Conservation (phyloP, 1,140 invertebrate species). For the Drosophila kurseongensis region DNA sequence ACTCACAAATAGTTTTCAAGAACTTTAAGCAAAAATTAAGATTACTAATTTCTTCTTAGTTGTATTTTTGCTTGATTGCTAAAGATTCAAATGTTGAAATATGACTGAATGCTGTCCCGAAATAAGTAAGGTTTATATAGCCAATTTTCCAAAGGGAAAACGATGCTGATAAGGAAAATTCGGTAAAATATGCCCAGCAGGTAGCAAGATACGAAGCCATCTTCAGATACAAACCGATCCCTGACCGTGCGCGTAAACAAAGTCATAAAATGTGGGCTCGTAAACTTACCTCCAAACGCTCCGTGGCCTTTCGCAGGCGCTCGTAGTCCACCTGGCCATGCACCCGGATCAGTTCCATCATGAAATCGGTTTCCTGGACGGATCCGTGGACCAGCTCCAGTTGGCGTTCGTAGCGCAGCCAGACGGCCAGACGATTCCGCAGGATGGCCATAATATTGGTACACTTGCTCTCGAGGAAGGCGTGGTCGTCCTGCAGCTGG, state of each 20-base stretch:
- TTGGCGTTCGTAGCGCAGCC: constrained; percentile 90
- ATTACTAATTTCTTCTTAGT: no score
- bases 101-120: constrained; percentile 4
- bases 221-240: not conserved
- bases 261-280: constrained; percentile 17
- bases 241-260: constrained; percentile 25
- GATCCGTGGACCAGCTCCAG: constrained; percentile 91
- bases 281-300: constrained; percentile 90
- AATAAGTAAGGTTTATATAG: not conserved
- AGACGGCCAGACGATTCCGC: constrained; percentile 88
- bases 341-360: constrained; percentile 92
- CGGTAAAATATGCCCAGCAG: constrained; percentile 38
- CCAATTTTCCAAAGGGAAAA: not conserved
- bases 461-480: constrained; percentile 89
- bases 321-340: constrained; percentile 93
- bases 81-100: not conserved
- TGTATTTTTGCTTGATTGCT: not conserved
- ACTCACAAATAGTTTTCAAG: not conserved
- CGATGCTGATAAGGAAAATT: constrained; percentile 15
- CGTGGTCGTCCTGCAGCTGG: constrained; percentile 89
- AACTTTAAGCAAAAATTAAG: not conserved
- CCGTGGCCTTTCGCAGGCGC: constrained; percentile 91
- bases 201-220: constrained; percentile 11
- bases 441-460: constrained; percentile 88
- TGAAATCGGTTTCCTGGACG: constrained; percentile 92